Evolutionary conservation across 1,140 invertebrate genomes (phyloP).

Genomic region (Trachymyrmex septentrionalis): DNA sequence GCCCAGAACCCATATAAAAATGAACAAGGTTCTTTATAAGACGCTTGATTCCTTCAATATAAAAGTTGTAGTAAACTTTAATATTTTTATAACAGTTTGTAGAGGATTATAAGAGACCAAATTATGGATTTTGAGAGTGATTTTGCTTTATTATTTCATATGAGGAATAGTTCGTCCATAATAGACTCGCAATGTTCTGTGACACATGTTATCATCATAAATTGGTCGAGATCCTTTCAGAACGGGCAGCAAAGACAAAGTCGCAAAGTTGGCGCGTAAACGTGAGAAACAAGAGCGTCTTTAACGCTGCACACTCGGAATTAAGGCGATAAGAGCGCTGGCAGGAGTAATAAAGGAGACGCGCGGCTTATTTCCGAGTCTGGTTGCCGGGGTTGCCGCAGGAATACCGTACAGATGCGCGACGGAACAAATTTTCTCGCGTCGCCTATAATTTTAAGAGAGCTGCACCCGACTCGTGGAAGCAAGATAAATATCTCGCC

Average conservation of each 20-base stretch:
- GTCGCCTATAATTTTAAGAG: constrained; percentile 62
- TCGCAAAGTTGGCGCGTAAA: constrained; percentile 55
- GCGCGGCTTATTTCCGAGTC: constrained; percentile 47
- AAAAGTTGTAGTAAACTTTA: background rate
- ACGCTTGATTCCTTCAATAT: background rate
- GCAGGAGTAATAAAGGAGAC: constrained; percentile 67
- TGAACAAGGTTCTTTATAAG: background rate
- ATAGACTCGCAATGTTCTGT: background rate
- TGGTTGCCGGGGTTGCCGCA: constrained; percentile 1
- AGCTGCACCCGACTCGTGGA: constrained; percentile 49
- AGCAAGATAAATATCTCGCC: constrained; percentile 69
- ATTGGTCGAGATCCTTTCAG: constrained; percentile 15
- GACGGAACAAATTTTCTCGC: constrained; percentile 69
- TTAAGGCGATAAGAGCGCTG: constrained; percentile 60
- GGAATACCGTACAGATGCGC: constrained; percentile 42
- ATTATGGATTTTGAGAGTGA: background rate
- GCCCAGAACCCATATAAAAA: too few species aligned
- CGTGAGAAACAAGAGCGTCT: constrained; percentile 28
- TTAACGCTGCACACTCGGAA: constrained; percentile 38
- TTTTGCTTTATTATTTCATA: background rate
- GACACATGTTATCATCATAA: constrained; percentile 37
- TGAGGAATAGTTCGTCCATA: background rate
- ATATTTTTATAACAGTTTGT: background rate
- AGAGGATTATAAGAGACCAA: background rate
- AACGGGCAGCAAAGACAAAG: background rate